These are phyloP conservation scores for Pollenia angustigena DNA, from an alignment of 2,888 invertebrate species.

Conservation along the genomic window DNA sequence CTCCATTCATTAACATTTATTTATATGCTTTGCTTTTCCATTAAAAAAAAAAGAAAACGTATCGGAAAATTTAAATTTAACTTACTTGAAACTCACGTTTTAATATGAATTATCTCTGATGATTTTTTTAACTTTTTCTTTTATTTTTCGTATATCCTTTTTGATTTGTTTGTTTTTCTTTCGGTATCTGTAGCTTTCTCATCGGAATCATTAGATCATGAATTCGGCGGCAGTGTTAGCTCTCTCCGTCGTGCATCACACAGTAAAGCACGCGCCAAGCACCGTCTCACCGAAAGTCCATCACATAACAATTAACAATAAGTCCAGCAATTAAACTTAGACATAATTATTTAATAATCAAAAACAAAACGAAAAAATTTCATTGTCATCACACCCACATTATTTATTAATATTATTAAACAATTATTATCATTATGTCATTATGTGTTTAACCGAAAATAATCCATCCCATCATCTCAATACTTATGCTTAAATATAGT, in stretches of 20 bases:
- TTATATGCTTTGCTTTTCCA: neutral
- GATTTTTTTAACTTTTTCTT: neutral
- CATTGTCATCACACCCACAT: slow-evolving; percentile 32
- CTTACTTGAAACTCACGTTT: no score
- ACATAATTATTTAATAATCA: slow-evolving; percentile 56
- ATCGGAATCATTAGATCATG: slow-evolving; percentile 85
- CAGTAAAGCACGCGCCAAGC: slow-evolving; percentile 84
- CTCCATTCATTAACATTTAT: no score
- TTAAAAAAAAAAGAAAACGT: neutral
- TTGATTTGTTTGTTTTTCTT: slow-evolving; percentile 71
- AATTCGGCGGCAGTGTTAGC: slow-evolving; percentile 84
- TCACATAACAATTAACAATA: slow-evolving; percentile 80
- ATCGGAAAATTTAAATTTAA: neutral
- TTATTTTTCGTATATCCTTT: slow-evolving; percentile 55
- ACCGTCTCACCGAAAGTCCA: slow-evolving; percentile 84
- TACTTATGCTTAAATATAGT: slow-evolving; percentile 33
- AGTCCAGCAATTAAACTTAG: slow-evolving; percentile 65
- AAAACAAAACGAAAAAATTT: slow-evolving; percentile 35
- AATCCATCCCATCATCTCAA: slow-evolving; percentile 15
- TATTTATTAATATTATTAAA: slow-evolving; percentile 2
- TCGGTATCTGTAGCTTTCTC: slow-evolving; percentile 82
- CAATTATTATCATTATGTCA: slow-evolving; percentile 1
- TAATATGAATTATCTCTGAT: no score
- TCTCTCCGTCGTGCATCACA: slow-evolving; percentile 84
- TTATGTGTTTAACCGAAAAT: neutral